These are phyloP conservation scores for Paratilapia polleni DNA, from an alignment of 2,113 vertebrate species.

Conservation along the genomic window DNA sequence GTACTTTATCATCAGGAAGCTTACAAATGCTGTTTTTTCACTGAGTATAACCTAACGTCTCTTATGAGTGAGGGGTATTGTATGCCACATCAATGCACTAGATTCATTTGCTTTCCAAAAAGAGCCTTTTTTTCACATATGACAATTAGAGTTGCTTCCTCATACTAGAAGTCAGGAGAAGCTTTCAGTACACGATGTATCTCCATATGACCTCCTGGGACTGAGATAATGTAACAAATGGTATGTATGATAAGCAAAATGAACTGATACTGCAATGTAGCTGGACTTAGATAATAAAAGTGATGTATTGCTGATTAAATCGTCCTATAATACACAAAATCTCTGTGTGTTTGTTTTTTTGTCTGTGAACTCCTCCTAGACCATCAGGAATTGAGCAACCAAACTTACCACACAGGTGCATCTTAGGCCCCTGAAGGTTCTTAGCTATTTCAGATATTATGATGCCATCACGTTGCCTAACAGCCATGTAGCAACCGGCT, in stretches of 20 bases:
- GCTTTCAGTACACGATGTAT: conserved; percentile 33
- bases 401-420: neutral
- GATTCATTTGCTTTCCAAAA: conserved; percentile 47
- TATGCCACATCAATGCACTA: conserved; percentile 10
- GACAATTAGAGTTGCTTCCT: conserved; percentile 39
- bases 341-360: no score
- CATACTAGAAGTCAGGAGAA: conserved; percentile 15
- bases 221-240: neutral
- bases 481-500: no score
- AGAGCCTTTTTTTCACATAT: conserved; percentile 62
- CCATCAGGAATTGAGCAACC: neutral
- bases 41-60: conserved; percentile 46
- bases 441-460: no score
- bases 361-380: no score
- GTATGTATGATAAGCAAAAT: neutral
- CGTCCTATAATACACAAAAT: no score
- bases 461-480: no score
- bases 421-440: neutral
- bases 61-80: conserved; percentile 44
- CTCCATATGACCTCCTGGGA: conserved; percentile 49
- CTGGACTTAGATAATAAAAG: neutral
- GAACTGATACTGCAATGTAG: neutral
- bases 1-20: conserved; percentile 18
- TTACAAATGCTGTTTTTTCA: conserved; percentile 40
- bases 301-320: no score